Base-by-base conservation (phyloP, 2,113 vertebrate species). In the Erythrocercus mccallii region DNA sequence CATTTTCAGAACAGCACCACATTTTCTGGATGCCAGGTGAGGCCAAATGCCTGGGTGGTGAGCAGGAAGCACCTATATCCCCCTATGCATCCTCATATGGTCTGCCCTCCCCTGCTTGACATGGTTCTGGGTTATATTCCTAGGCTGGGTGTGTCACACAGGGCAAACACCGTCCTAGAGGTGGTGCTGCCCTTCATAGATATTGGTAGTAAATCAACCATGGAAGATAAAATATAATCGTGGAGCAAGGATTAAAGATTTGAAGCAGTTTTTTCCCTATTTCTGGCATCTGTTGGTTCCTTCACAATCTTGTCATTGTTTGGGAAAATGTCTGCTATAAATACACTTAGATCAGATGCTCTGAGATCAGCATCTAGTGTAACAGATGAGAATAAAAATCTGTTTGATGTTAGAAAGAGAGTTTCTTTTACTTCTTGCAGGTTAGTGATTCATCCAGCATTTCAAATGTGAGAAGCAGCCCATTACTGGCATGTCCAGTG, bases 271-370 rank as follows among this genome's bases (percentile, higher is more conserved):
- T 85, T 82, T 53, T 21, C 17, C 47, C 27, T 68, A 2, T 78
- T 81, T 87, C 62, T 95, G 53, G 44, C 15, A 57, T 87, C 57
- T 85, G 44, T 69, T 14, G 4, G 30, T 53, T 93, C 45, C 85
- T 91, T 90, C 66, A 65, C 8, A 6, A 33, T 84, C 81, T 89
- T 92, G 72, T 79, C 69, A 90, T 87, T 61, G 9, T 95, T 78
- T 78, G 64, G 87, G 66, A 93, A 93, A 92, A 70, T 11, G 21
- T 76, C 74, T 88, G 45, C 66, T 90, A 95, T 88, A 93, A 92
- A 96, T 88, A 90, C 40, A 31, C 48, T 84, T 64, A 60, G 33
- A 87, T 92, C 64, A 89, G 81, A 77, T 76, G 58, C 78, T 93
- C 79, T 64, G 60, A 90, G 90, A 85, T 85, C 53, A 64, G 48